These are phyloP conservation scores for Xanthia togata DNA, from an alignment of 2,888 invertebrate genomes.

Conservation along the genomic window DNA sequence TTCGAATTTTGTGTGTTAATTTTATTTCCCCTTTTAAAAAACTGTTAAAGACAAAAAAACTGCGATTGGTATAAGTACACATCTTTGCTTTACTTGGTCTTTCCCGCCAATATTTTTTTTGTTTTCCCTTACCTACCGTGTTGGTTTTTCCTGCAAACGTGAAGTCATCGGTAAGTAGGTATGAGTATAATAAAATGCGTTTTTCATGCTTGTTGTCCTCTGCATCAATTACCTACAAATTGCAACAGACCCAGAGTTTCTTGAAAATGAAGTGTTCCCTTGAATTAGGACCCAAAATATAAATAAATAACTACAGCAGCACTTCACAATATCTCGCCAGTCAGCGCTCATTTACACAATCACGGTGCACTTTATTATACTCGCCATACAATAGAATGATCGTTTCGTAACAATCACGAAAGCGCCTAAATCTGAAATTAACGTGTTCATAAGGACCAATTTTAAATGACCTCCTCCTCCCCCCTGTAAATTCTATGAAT, in stretches of 20 bases:
- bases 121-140: not conserved
- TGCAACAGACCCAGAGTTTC: no score
- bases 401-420: conserved; percentile 87
- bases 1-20: not conserved
- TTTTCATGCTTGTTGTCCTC: not conserved
- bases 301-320: conserved; percentile 47
- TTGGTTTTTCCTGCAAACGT: not conserved
- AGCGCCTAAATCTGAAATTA: conserved; percentile 89
- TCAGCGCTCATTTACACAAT: conserved; percentile 83
- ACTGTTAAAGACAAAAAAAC: not conserved
- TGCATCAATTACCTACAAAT: not conserved
- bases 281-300: conserved; percentile 2
- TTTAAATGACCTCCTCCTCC: conserved; percentile 60
- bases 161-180: not conserved
- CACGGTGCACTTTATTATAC: conserved; percentile 83
- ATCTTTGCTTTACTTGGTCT: not conserved
- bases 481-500: conserved; percentile 54
- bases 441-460: conserved; percentile 83
- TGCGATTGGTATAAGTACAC: no score
- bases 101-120: not conserved
- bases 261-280: not conserved
- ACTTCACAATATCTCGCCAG: conserved; percentile 62
- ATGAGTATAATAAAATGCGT: not conserved
- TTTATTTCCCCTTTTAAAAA: not conserved
- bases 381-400: conserved; percentile 83